A percentile compares a stretch with the other conserved stretches of the same genome.
Evolutionary conservation across 2,113 vertebrate genomes (phyloP).

Genomic region (Toxostoma redivivum): DNA sequence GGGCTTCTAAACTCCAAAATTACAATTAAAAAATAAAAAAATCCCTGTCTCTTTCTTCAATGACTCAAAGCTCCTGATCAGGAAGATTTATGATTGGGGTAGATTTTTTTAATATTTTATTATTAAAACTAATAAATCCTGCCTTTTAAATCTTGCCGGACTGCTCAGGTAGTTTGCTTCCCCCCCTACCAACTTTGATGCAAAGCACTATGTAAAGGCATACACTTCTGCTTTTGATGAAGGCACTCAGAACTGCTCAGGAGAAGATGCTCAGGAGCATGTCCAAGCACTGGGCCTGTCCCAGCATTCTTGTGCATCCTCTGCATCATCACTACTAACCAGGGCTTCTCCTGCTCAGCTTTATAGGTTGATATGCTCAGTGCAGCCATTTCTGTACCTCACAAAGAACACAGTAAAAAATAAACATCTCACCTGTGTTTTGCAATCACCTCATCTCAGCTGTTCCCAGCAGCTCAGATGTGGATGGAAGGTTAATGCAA

Average conservation of each 20-base stretch:
- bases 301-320: background rate
- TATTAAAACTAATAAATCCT: conserved; percentile 51
- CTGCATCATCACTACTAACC: background rate
- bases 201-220: background rate
- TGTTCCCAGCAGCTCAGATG: background rate
- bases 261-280: background rate
- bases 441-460: background rate
- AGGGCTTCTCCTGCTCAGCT: background rate
- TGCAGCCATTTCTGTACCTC: background rate
- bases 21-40: background rate
- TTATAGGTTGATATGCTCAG: background rate
- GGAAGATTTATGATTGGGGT: background rate
- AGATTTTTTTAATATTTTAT: background rate
- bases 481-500: background rate
- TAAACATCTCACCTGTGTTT: background rate
- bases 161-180: background rate
- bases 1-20: background rate
- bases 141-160: background rate
- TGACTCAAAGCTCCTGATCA: background rate
- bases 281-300: rapidly evolving
- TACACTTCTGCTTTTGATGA: background rate
- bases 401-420: background rate
- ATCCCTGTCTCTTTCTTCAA: background rate
- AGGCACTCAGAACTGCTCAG: background rate
- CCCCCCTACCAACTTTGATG: background rate